Conservation (phyloP, 2,113 vertebrate species). For the Neodontobutis hainanensis region DNA sequence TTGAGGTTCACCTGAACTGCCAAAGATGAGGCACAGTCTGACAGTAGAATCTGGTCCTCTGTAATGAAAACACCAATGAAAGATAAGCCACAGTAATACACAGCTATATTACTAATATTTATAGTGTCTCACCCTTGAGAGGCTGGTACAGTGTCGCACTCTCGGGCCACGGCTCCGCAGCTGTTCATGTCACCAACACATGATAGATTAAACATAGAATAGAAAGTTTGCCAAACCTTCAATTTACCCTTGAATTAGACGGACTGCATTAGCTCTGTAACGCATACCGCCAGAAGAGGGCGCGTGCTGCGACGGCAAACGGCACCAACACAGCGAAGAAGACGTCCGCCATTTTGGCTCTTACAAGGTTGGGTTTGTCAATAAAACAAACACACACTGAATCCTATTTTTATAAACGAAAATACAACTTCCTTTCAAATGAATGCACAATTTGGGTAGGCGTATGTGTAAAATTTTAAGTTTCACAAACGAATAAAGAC, state of each 20-base stretch:
- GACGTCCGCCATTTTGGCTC: background rate
- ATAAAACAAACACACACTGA: background rate
- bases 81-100: background rate
- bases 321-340: background rate
- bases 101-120: rapidly evolving
- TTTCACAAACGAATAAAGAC: no score
- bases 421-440: background rate
- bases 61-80: constrained; percentile 8
- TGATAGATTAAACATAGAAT: background rate
- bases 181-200: constrained; percentile 45
- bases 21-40: constrained; percentile 94
- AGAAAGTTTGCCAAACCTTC: no score
- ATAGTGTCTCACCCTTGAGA: constrained; percentile 71
- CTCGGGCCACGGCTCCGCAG: constrained; percentile 84
- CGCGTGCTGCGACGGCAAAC: background rate
- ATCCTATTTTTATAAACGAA: background rate
- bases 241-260: no score
- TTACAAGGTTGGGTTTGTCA: background rate
- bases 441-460: no score
- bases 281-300: background rate
- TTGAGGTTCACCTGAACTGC: constrained; percentile 90
- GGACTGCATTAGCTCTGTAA: no score
- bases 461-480: no score
- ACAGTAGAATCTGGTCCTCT: constrained; percentile 97
- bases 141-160: constrained; percentile 81